Base-by-base conservation (phyloP, 2,113 vertebrate species). In the Furnarius figulus region DNA sequence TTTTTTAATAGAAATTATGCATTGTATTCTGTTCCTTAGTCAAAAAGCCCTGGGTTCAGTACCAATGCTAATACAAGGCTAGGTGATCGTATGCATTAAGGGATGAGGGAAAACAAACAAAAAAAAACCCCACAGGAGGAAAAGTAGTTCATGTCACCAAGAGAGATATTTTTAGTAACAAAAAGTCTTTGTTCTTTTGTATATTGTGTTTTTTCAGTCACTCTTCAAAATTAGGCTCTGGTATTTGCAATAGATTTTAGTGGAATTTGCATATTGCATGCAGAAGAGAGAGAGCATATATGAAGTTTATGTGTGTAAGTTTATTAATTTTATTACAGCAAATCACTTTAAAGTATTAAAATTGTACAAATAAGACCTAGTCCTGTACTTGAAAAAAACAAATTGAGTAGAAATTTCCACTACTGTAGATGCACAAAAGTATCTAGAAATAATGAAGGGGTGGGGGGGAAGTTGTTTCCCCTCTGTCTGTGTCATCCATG, bases 381-480 rank as follows among this genome's bases (percentile, higher is more conserved):
- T 18, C 17, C 49, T 37, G 31, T 50, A 39, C 21, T 55, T 87
- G 5, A 39, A 46, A 30, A 24, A 71, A n/a, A 16, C 28, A 46
- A 33, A 5, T 12, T 4, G 12, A 44, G 10, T 53, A 16, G 8
- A 72, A 53, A 7, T 73, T 58, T 67, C 20, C 24, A 13, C 14
- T 78, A 33, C 35, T 53, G 16, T 56, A 66, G n/a, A 19, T 68
- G 4, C 4, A 6, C 11, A 53, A 31, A 17, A 78, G 3, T 30
- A 14, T 47, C 25, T 37, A 40, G 40, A 79, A 39, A 63, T 23
- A 81, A 56, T 28, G 31, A 56, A n/a, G 9, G 2, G 4, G 14
- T 3, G 1, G 22, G 14, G 3, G 1, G 22, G 21, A 23, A 49
- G 55, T 1, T 42, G 5, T 77, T 80, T 44, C 6, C n/a, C 5